Percentiles rank a stretch among this genome's conserved stretches.
These are phyloP conservation scores for Strongylocentrotus purpuratus DNA, from an alignment of 35 echinoderm and acorn worm species.

Conservation along the genomic window DNA sequence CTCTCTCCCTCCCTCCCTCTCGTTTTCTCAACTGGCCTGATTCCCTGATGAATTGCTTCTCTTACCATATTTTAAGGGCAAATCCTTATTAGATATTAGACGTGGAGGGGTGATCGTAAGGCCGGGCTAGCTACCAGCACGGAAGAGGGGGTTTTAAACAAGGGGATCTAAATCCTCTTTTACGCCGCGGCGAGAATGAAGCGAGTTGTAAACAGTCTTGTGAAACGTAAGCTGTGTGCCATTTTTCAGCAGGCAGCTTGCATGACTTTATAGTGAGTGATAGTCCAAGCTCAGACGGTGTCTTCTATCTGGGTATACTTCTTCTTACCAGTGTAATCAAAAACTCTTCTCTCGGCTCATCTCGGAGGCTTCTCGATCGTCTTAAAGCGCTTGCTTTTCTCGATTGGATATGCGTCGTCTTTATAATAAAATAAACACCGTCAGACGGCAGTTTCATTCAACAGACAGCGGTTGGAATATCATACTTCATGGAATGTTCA, in stretches of 20 bases:
- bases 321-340: neutral
- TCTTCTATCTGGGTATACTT: slow-evolving; percentile 26
- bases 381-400: neutral
- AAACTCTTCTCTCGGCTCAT: neutral
- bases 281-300: slow-evolving; percentile 18
- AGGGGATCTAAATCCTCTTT: slow-evolving; percentile 30
- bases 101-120: neutral
- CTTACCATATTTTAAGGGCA: slow-evolving; percentile 38
- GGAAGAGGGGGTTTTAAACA: neutral
- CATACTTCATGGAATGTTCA: neutral
- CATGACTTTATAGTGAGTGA: slow-evolving; percentile 40
- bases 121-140: neutral
- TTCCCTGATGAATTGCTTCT: slow-evolving; percentile 48
- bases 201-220: slow-evolving; percentile 28
- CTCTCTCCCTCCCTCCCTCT: no score
- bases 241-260: slow-evolving; percentile 29
- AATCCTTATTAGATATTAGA: slow-evolving; percentile 29
- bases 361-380: neutral
- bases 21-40: neutral
- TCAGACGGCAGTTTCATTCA: neutral
- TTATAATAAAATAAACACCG: neutral
- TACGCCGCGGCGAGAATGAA: slow-evolving; percentile 39
- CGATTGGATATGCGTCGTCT: neutral
- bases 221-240: slow-evolving; percentile 24
- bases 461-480: neutral